Base-by-base conservation (phyloP, 2,113 vertebrate species). In the Dromaius novaehollandiae region DNA sequence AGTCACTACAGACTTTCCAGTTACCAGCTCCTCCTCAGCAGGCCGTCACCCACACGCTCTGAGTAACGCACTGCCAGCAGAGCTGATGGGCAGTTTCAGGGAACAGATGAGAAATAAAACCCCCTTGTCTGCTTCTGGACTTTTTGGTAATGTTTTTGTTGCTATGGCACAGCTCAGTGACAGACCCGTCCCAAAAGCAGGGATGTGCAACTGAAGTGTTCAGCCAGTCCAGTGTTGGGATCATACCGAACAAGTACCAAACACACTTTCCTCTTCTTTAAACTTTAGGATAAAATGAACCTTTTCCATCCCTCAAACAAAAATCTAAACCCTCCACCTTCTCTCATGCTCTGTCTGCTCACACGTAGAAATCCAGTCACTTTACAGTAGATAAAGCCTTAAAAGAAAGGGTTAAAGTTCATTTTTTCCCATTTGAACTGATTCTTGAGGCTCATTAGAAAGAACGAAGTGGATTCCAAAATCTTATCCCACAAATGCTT, bases 391-490 rank as follows among this genome's bases (percentile, higher is more conserved):
- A 66, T 8, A 82, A 50, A 92, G 38, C 64, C 64, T 91, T 91
- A 36, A 26, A 56, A 71, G 38, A 91, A 93, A 51, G 16, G 82
- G n/a, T 74, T 82, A 91, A 6, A 77, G 78, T 40, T 91, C 13
- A 76, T 83, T 51, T 93, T 74, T 55, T 95, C 75, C 88, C 89
- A 64, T 56, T 75, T 46, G 32, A 68, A 88, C 71, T 38, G 82
- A 78, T 86, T 81, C 46, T 90, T 48, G 60, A 0, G 0, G 71
- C 85, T 95, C 5, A 3, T 93, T 66, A 86, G 65, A 92, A 89
- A 82, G 78, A 92, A 87, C 0, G 2, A 90, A 96, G 51, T 8
- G 10, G 38, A 88, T 46, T 36, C 66, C 81, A 87, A 93, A 91
- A 50, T 66, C 89, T 66, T 38, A 83, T n/a, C 60, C 70, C 83